These are phyloP conservation scores for Cryptophagus acutangulus DNA, from an alignment of 2,888 invertebrate genomes.

Conservation along the genomic window DNA sequence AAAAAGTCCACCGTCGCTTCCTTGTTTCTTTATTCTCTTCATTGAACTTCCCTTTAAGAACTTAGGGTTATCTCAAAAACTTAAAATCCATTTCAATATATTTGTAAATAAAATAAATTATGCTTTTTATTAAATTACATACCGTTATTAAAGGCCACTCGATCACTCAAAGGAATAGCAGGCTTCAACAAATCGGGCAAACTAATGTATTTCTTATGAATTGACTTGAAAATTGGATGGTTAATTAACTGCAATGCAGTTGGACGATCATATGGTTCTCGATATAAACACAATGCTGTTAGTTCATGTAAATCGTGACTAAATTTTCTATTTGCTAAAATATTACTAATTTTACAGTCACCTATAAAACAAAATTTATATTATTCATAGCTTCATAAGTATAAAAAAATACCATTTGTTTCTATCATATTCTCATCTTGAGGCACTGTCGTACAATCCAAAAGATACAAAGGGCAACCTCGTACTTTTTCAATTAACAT, in stretches of 20 bases:
- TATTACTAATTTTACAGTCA: conserved; percentile 38
- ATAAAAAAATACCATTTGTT: conserved; percentile 28
- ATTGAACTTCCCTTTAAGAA: too few relatives aligned
- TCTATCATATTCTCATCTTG: too few relatives aligned
- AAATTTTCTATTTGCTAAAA: conserved; percentile 59
- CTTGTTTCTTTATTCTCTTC: too few relatives aligned
- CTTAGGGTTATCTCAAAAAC: too few relatives aligned
- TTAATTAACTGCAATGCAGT: conserved; percentile 63
- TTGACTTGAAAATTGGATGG: conserved; percentile 73
- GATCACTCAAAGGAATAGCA: conserved; percentile 62
- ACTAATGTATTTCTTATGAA: conserved; percentile 55
- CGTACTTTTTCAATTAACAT: conserved; percentile 88
- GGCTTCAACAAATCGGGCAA: conserved; percentile 63
- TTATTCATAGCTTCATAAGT: neutral
- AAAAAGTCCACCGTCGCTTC: too few relatives aligned
- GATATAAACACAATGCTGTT: conserved; percentile 66
- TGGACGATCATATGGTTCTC: conserved; percentile 66
- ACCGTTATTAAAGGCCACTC: conserved; percentile 53
- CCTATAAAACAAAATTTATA: conserved; percentile 26
- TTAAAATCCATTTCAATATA: too few relatives aligned
- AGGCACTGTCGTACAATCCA: conserved; percentile 70
- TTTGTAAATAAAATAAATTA: too few relatives aligned
- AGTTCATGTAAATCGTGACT: conserved; percentile 74
- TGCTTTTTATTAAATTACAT: conserved; percentile 5
- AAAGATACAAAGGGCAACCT: conserved; percentile 69